Evolutionary conservation across 2,113 vertebrate species (phyloP), one percentile per base, ranked within the genome.

Genomic region (Leiothrix lutea): DNA sequence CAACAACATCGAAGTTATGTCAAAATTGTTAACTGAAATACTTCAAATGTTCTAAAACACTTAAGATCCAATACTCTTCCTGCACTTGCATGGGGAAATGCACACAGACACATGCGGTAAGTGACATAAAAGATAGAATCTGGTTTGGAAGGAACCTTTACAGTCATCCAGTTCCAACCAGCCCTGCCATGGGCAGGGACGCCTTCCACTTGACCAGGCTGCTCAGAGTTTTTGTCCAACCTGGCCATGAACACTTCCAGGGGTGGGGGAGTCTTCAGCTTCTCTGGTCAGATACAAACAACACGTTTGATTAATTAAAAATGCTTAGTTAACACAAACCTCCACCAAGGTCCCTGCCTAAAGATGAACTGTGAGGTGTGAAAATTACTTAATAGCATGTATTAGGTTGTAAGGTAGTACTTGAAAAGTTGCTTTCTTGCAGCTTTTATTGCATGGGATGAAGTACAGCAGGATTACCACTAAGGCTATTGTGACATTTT

Each of bases 91-190:
- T 14, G 14, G 48, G 44, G 35, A 86, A 64, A 51, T 65, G 10
- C 3, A 10, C 4, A 31, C 20, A 33, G 5, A 26, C 8, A 21
- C 9, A 18, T 0, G 1, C 26, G 40, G 24, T 61, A 28, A 23
- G 12, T 56, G 57, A 19, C 35, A 47, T 16, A 44, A 72, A 47
- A 33, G n/a, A 61, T 3, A 20, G 47, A 62, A 21, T 21, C 23
- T 50, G 31, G 14, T 48, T 64, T 71, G 42, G 25, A 35, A 35
- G 25, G 9, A 80, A 15, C 35, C 9, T 64, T 42, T 64, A 11
- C 6, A 88, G 9, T 35, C 17, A 36, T 12, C 21, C 22, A 5
- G 1, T 42, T 80, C 31, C 21, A 42, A 14, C 8, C 20, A 81
- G 24, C 42, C 31, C 35, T 42, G 31, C 35, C 31, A 42, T 31